Evolutionary conservation across 1,140 invertebrate genomes (phyloP).

Genomic region (Chironomus tepperi): DNA sequence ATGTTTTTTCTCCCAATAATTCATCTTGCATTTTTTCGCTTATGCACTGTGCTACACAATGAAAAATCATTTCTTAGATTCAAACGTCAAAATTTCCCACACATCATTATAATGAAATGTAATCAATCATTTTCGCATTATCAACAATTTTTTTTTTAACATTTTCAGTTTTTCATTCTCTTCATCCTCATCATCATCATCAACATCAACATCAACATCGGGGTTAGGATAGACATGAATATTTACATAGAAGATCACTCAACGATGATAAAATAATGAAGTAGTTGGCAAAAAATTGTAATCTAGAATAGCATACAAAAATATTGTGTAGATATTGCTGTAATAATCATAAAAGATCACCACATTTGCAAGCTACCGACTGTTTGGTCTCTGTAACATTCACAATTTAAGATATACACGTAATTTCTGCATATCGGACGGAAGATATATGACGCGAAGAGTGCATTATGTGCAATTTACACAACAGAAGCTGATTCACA

Average conservation of each 20-base stretch:
- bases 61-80: neutral
- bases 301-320: no score
- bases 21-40: neutral
- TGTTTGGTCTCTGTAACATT: no score
- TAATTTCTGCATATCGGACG: neutral
- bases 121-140: neutral
- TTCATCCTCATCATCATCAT: no score
- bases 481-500: conserved; percentile 21
- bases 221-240: no score
- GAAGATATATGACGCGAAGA: conserved; percentile 1
- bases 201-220: no score
- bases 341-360: neutral
- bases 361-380: neutral
- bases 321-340: neutral
- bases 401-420: neutral
- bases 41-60: neutral
- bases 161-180: neutral
- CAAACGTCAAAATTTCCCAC: neutral
- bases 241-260: no score
- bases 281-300: no score
- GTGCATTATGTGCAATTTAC: conserved; percentile 16
- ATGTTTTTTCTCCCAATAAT: neutral
- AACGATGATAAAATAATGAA: no score
- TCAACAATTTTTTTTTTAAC: neutral
- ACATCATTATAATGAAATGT: neutral